A percentile compares a stretch with the other conserved stretches of the same genome.
Evolutionary conservation across 2,888 invertebrate species (phyloP).

Genomic region (Teleogryllus oceanicus): DNA sequence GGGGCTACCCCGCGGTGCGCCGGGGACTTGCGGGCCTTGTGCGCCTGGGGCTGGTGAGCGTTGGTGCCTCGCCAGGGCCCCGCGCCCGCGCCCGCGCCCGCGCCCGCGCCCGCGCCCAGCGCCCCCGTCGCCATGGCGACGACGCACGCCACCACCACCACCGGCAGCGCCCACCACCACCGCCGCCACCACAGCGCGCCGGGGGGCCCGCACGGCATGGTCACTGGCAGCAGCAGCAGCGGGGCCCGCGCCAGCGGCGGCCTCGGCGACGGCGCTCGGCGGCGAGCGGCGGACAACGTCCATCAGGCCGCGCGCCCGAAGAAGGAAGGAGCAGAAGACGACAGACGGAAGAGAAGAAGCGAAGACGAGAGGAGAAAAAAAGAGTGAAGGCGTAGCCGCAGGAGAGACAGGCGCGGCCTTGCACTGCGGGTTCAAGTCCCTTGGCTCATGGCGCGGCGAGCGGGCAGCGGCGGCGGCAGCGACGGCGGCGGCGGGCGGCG

Average conservation of each 20-base stretch:
- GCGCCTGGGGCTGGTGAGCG: not conserved
- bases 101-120: not conserved
- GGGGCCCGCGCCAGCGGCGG: not conserved
- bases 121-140: not conserved
- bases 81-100: not conserved
- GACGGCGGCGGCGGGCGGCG: too few relatives aligned
- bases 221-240: not conserved
- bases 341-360: not conserved
- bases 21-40: not conserved
- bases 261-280: not conserved
- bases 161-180: constrained; percentile 1
- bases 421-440: not conserved
- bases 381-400: not conserved
- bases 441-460: too few relatives aligned
- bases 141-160: not conserved
- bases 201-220: not conserved
- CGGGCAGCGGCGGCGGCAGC: too few relatives aligned
- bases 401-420: not conserved
- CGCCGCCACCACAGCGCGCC: not conserved
- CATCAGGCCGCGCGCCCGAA: not conserved
- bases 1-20: constrained; percentile 5
- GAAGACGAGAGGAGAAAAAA: not conserved
- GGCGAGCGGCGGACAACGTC: not conserved
- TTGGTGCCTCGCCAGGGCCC: not conserved
- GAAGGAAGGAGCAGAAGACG: not conserved